Percentiles rank a stretch among this genome's conserved stretches.
phyloP scores from a whole-genome alignment of 2,113 vertebrate genomes.

The Cyanoderma ruficeps region DNA sequence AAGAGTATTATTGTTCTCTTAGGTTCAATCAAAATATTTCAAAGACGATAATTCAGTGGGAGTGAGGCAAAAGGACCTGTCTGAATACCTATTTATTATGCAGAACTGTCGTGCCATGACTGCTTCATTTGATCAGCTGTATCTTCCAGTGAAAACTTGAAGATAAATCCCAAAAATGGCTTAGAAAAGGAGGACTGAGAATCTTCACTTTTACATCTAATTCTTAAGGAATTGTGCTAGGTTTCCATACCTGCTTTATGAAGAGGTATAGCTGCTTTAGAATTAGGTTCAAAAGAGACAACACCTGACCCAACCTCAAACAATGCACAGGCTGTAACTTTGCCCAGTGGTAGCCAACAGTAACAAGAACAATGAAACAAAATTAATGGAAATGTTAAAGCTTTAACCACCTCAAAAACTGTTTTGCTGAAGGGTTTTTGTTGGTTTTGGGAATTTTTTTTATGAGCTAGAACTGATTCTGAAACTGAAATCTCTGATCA shows the following conservation, averaged over 20 bases:
- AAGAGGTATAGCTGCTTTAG: neutral
- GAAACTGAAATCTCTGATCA: neutral
- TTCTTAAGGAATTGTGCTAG: neutral
- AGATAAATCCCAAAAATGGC: neutral
- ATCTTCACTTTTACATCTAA: neutral
- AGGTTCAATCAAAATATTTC: neutral
- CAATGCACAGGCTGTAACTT: neutral
- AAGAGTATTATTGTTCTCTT: neutral
- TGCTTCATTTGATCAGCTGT: neutral
- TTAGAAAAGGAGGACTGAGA: neutral
- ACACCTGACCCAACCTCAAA: neutral
- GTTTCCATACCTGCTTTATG: neutral
- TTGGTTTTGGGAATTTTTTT: fast-evolving
- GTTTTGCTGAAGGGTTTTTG: neutral
- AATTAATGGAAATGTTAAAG: neutral
- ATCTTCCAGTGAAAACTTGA: neutral
- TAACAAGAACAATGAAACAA: neutral
- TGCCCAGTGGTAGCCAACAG: neutral
- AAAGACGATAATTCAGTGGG: slow-evolving; percentile 8
- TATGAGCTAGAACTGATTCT: neutral
- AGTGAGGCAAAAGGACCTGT: neutral
- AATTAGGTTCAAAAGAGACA: neutral
- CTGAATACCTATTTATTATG: slow-evolving; percentile 13
- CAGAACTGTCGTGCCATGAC: neutral
- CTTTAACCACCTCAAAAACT: neutral